Evolutionary conservation across 2,888 invertebrate species (phyloP).

Genomic region (Xestia c-nigrum): DNA sequence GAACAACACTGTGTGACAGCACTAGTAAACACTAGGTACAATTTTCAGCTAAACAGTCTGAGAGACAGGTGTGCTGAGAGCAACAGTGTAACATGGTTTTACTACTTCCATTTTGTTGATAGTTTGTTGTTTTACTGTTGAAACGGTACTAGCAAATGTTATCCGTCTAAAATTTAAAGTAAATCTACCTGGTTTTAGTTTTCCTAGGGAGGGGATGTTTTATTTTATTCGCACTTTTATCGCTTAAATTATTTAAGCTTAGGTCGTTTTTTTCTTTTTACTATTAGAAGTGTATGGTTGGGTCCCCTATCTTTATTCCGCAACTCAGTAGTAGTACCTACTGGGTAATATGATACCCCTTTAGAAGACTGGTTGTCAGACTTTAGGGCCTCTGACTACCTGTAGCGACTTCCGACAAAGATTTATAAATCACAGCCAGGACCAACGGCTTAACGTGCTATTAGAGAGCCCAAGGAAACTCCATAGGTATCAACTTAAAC

Average conservation of each 20-base stretch:
- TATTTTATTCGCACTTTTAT: not conserved
- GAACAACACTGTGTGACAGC: not conserved
- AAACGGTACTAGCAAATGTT: not conserved
- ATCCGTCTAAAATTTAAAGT: not conserved
- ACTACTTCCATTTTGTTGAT: slow-evolving; percentile 14
- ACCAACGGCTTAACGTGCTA: too few relatives aligned
- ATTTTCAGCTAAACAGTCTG: not conserved
- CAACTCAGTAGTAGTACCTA: too few relatives aligned
- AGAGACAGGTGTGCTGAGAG: slow-evolving; percentile 19
- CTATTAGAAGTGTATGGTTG: too few relatives aligned
- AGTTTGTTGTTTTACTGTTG: slow-evolving; percentile 18
- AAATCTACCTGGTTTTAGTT: not conserved
- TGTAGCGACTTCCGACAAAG: too few relatives aligned
- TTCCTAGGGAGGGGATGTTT: not conserved
- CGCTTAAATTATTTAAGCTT: not conserved
- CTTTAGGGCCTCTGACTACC: too few relatives aligned
- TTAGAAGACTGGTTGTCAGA: too few relatives aligned
- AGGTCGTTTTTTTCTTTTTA: not conserved
- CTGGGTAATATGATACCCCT: too few relatives aligned
- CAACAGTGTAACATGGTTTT: slow-evolving; percentile 16
- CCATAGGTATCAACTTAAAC: too few relatives aligned
- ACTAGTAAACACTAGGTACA: not conserved
- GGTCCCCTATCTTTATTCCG: too few relatives aligned
- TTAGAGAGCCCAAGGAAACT: too few relatives aligned
- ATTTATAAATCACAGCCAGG: too few relatives aligned